Evolutionary conservation across 1,140 invertebrate genomes (phyloP).

Genomic region (Cydia fagiglandana): DNA sequence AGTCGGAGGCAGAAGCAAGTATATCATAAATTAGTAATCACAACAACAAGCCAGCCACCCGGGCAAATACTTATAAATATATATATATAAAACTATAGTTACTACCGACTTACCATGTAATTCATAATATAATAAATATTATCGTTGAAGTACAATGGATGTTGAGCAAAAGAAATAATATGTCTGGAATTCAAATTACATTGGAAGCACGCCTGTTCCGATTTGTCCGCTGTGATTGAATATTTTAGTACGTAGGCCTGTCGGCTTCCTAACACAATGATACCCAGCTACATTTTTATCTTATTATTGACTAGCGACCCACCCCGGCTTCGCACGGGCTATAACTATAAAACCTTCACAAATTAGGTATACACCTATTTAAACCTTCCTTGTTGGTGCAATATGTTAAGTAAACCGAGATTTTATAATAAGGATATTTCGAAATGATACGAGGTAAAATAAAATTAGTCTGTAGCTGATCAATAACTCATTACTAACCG

Average conservation of each 20-base stretch:
- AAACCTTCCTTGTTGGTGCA: too few relatives aligned
- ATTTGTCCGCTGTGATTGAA: slow-evolving; percentile 24
- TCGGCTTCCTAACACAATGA: neutral
- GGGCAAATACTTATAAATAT: too few relatives aligned
- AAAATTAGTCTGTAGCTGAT: too few relatives aligned
- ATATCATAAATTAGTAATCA: neutral
- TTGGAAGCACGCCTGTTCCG: slow-evolving; percentile 24
- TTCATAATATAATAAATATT: slow-evolving; percentile 5
- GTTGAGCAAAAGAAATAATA: slow-evolving; percentile 27
- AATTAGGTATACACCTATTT: too few relatives aligned
- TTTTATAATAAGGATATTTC: too few relatives aligned
- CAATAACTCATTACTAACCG: too few relatives aligned
- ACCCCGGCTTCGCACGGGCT: too few relatives aligned
- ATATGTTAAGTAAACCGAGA: too few relatives aligned
- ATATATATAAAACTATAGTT: neutral
- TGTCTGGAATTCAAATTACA: slow-evolving; percentile 25
- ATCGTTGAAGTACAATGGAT: slow-evolving; percentile 17
- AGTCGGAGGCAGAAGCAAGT: too few relatives aligned
- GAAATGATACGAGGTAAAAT: too few relatives aligned
- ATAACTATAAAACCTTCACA: too few relatives aligned
- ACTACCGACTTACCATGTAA: neutral
- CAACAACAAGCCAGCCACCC: neutral
- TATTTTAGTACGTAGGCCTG: slow-evolving; percentile 16
- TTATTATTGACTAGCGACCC: neutral
- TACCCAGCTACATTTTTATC: neutral